A percentile compares a stretch with the other conserved stretches of the same genome.
These are phyloP conservation scores for Dorcus parallelipipedus DNA, from an alignment of 2,888 invertebrate species.

Conservation along the genomic window DNA sequence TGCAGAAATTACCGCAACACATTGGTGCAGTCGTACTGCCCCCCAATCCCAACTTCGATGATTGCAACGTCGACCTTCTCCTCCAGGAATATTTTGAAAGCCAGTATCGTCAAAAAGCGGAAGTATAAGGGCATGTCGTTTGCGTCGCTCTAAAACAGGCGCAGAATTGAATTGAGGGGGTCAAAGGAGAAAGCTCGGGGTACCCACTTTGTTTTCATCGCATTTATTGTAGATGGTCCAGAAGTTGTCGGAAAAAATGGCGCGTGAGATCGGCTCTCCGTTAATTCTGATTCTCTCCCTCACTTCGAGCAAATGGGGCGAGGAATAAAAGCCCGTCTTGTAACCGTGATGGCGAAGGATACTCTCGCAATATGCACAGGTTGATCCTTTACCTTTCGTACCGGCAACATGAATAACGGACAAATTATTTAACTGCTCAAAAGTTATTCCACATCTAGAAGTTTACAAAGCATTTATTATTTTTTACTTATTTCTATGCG, in stretches of 20 bases:
- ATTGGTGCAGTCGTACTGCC: slow-evolving; percentile 92
- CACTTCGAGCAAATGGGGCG: slow-evolving; percentile 91
- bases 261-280: slow-evolving; percentile 72
- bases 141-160: slow-evolving; percentile 51
- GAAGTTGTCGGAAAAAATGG: slow-evolving; percentile 75
- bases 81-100: slow-evolving; percentile 80
- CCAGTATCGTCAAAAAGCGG: slow-evolving; percentile 88
- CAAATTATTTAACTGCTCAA: slow-evolving; percentile 40
- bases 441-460: slow-evolving; percentile 13
- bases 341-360: slow-evolving; percentile 81
- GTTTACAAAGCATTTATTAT: too few relatives aligned
- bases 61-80: slow-evolving; percentile 90
- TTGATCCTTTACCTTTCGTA: slow-evolving; percentile 97
- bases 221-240: slow-evolving; percentile 74
- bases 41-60: slow-evolving; percentile 97
- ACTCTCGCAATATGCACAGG: slow-evolving; percentile 89
- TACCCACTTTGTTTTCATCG: slow-evolving; percentile 36
- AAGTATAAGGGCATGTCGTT: slow-evolving; percentile 91
- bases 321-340: slow-evolving; percentile 92
- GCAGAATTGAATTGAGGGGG: not conserved
- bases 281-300: slow-evolving; percentile 88
- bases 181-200: not conserved
- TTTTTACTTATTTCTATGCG: too few relatives aligned
- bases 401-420: slow-evolving; percentile 94
- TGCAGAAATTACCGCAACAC: slow-evolving; percentile 62